phyloP scores from a whole-genome alignment of 1,140 invertebrate species.

The Plutomurus gul region DNA sequence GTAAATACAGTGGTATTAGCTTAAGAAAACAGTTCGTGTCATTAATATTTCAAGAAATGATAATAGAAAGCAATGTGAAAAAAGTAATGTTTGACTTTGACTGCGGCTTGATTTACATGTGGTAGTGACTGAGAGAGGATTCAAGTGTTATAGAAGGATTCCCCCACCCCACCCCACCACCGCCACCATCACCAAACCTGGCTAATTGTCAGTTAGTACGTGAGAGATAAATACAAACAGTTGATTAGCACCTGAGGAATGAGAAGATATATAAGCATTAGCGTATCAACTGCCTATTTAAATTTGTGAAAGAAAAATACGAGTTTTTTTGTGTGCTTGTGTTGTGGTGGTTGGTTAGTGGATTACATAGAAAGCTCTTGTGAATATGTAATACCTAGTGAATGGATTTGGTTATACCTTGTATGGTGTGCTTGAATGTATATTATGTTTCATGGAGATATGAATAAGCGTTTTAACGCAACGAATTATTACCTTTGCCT shows the following conservation, averaged over 20 bases:
- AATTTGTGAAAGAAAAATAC: not conserved
- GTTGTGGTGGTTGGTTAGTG: not conserved
- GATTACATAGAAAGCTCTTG: not conserved
- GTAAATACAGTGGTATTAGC: too few species aligned
- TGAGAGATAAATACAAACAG: constrained; percentile 24
- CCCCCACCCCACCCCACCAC: too few species aligned
- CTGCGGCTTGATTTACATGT: too few species aligned
- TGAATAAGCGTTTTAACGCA: constrained; percentile 8
- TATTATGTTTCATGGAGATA: not conserved
- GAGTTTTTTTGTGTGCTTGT: not conserved
- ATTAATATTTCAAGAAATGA: not conserved
- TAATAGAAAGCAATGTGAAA: not conserved
- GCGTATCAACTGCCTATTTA: constrained; percentile 2
- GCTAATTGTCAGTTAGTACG: constrained; percentile 23
- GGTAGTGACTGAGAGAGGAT: too few species aligned
- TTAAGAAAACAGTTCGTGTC: not conserved
- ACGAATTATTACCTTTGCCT: constrained; percentile 5
- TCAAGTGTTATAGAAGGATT: not conserved
- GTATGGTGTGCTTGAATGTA: constrained; percentile 6
- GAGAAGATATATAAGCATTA: constrained; percentile 22
- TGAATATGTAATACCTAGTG: not conserved
- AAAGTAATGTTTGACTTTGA: not conserved
- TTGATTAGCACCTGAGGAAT: constrained; percentile 26
- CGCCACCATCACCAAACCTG: too few species aligned
- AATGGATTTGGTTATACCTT: too few species aligned